Evolutionary conservation across 2,888 invertebrate genomes (phyloP).

Genomic region (Cerceris ruficornis): DNA sequence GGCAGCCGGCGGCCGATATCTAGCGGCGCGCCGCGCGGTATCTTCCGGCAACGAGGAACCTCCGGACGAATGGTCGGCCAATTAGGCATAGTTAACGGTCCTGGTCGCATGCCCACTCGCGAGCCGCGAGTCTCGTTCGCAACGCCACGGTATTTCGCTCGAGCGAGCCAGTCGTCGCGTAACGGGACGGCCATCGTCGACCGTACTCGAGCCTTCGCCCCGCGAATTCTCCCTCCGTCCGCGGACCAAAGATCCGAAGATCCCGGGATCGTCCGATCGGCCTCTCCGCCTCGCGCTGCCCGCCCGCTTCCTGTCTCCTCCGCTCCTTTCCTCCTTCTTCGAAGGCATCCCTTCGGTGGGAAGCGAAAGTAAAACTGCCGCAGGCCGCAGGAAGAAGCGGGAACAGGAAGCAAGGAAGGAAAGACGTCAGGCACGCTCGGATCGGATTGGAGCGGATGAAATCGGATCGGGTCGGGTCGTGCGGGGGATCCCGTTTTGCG

Average conservation of each 20-base stretch:
- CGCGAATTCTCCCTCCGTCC: slow-evolving; percentile 16
- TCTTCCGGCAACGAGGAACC: not conserved
- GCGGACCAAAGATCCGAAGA: no score
- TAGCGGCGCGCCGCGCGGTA: not conserved
- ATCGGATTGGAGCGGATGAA: no score
- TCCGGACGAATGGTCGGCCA: slow-evolving; percentile 47
- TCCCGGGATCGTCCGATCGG: not conserved
- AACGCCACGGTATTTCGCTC: slow-evolving; percentile 52
- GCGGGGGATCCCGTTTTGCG: slow-evolving; percentile 39
- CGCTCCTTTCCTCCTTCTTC: no score
- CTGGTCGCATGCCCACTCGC: slow-evolving; percentile 37
- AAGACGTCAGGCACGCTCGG: no score
- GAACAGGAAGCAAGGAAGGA: slow-evolving; percentile 21
- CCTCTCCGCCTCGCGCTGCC: not conserved
- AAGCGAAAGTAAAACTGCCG: slow-evolving; percentile 20
- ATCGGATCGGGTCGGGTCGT: slow-evolving; percentile 31
- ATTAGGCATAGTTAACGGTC: slow-evolving; percentile 63
- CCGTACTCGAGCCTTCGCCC: slow-evolving; percentile 48
- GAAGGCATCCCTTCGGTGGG: no score
- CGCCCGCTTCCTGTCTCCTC: not conserved
- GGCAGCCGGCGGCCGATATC: not conserved
- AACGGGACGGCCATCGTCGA: slow-evolving; percentile 59
- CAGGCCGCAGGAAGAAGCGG: no score
- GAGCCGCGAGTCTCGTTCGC: slow-evolving; percentile 41
- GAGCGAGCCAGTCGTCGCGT: slow-evolving; percentile 55